A percentile compares a stretch with the other conserved stretches of the same genome.
These are phyloP conservation scores for Leucozona laternaria DNA, from an alignment of 2,888 invertebrate genomes.

Conservation along the genomic window DNA sequence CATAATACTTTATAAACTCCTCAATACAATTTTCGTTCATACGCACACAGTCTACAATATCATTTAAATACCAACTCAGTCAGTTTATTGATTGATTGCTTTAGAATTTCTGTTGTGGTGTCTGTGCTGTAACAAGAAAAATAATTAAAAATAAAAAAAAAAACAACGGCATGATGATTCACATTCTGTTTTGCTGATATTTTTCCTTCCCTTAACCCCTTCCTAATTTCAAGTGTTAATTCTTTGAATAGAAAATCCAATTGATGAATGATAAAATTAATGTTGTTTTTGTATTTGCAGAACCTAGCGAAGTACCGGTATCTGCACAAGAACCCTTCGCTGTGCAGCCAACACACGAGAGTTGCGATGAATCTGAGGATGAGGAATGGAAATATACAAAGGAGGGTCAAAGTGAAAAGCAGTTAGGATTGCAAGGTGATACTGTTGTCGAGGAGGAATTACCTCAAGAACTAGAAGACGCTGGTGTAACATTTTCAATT, in stretches of 20 bases:
- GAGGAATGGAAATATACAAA: conserved; percentile 95
- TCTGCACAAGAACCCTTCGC: conserved; percentile 62
- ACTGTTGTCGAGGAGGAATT: conserved; percentile 64
- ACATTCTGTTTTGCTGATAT: conserved; percentile 18
- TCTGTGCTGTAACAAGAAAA: conserved; percentile 20
- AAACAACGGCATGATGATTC: conserved; percentile 46
- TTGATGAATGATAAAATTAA: conserved; percentile 12
- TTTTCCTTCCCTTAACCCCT: neutral
- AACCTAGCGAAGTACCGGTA: conserved; percentile 42
- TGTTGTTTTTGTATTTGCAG: conserved; percentile 41
- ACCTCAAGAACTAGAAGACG: conserved; percentile 43
- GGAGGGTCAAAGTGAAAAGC: conserved; percentile 85
- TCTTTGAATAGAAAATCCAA: conserved; percentile 7
- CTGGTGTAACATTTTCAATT: conserved; percentile 20
- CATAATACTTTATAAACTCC: conserved; percentile 6
- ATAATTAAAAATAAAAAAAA: conserved; percentile 34
- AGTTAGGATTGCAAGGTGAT: conserved; percentile 66
- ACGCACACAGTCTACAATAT: neutral
- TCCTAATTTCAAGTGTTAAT: neutral
- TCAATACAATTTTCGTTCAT: neutral
- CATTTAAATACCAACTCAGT: conserved; percentile 5
- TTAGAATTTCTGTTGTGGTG: conserved; percentile 4
- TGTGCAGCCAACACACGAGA: conserved; percentile 66
- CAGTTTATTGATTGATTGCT: conserved; percentile 9
- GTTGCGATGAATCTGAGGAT: conserved; percentile 83